Evolutionary conservation across 2,888 invertebrate genomes (phyloP).

Genomic region (Fragum fragum): DNA sequence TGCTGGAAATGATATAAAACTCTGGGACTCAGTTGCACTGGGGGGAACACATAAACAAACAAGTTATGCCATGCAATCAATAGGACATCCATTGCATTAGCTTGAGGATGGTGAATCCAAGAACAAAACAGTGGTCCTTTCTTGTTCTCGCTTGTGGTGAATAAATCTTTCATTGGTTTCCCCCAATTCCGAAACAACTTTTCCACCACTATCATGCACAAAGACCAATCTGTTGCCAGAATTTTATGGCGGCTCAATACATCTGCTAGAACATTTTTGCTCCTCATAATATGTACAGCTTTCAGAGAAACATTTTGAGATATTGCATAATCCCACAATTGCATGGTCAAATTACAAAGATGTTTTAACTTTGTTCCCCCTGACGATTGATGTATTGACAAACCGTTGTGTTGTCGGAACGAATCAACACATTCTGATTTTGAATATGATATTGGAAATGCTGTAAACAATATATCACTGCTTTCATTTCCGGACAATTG

Average conservation of each 20-base stretch:
- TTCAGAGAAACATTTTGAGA: slow-evolving; percentile 27
- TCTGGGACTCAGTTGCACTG: slow-evolving; percentile 40
- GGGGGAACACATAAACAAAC: slow-evolving; percentile 49
- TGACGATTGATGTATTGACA: slow-evolving; percentile 28
- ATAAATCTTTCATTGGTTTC: slow-evolving; percentile 19
- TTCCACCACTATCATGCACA: slow-evolving; percentile 4
- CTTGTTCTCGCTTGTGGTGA: slow-evolving; percentile 16
- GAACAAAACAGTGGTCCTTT: slow-evolving; percentile 21
- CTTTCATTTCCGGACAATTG: slow-evolving; percentile 25
- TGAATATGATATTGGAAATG: slow-evolving; percentile 30
- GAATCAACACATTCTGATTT: neutral
- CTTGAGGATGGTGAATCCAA: slow-evolving; percentile 22
- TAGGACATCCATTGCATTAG: slow-evolving; percentile 44
- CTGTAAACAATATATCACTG: slow-evolving; percentile 6
- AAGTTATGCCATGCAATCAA: slow-evolving; percentile 45
- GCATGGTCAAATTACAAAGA: slow-evolving; percentile 17
- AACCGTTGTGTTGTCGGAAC: slow-evolving; percentile 34
- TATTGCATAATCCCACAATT: slow-evolving; percentile 32
- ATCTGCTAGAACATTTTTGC: slow-evolving; percentile 6
- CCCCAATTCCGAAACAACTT: slow-evolving; percentile 5
- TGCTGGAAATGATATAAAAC: slow-evolving; percentile 37
- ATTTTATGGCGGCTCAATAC: slow-evolving; percentile 11
- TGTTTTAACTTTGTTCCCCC: slow-evolving; percentile 19
- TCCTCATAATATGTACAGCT: slow-evolving; percentile 45
- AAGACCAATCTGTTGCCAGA: slow-evolving; percentile 14